These are phyloP conservation scores for Fopius arisanus DNA, from an alignment of 1,140 invertebrate genomes.

Conservation along the genomic window DNA sequence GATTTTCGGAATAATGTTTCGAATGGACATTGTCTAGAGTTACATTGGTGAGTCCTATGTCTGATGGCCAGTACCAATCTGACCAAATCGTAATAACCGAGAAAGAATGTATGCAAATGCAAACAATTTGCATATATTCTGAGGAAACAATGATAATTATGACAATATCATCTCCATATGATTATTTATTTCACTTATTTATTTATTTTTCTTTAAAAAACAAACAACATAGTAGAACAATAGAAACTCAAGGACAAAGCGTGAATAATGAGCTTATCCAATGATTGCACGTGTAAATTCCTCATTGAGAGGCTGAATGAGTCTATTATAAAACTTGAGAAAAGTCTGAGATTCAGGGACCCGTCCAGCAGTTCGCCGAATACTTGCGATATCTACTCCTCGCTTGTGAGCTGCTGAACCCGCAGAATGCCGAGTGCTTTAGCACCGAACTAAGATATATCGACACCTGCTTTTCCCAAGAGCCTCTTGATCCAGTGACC, in stretches of 20 bases:
- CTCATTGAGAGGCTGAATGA: neutral
- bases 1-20: too few relatives aligned
- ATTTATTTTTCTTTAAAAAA: neutral
- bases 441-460: conserved; percentile 38
- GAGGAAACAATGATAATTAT: too few relatives aligned
- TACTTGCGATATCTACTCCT: conserved; percentile 42
- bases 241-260: neutral
- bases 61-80: too few relatives aligned
- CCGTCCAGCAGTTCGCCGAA: conserved; percentile 49
- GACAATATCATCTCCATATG: too few relatives aligned
- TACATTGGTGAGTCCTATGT: too few relatives aligned
- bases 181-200: neutral
- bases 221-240: neutral
- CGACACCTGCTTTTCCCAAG: conserved; percentile 24
- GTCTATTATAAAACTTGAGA: conserved; percentile 44
- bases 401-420: conserved; percentile 41
- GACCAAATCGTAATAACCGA: too few relatives aligned
- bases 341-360: conserved; percentile 36
- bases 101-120: too few relatives aligned
- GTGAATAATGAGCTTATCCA: neutral
- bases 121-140: too few relatives aligned
- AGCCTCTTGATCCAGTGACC: conserved; percentile 28
- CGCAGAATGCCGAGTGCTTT: conserved; percentile 47
- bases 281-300: neutral
- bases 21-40: too few relatives aligned